Conservation (phyloP, 2,888 invertebrate species). For the Diachrysia chrysitis region DNA sequence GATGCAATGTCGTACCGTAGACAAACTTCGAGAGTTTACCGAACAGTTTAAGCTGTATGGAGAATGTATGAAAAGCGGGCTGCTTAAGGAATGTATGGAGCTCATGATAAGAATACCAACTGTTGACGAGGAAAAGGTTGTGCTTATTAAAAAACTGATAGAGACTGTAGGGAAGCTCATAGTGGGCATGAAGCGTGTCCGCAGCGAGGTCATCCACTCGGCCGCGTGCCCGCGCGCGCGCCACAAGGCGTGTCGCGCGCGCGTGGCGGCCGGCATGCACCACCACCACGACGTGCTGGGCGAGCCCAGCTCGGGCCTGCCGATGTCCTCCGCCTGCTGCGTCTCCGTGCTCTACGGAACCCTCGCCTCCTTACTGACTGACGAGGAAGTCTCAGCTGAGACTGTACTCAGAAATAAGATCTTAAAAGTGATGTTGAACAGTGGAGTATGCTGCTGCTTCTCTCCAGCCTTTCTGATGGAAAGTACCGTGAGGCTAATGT, state of each 20-base stretch:
- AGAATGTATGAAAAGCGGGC: slow-evolving; percentile 89
- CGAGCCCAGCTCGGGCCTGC: slow-evolving; percentile 77
- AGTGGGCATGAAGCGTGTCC: slow-evolving; percentile 87
- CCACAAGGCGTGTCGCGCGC: slow-evolving; percentile 85
- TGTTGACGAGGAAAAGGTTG: slow-evolving; percentile 75
- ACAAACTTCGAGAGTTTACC: slow-evolving; percentile 88
- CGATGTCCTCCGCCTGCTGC: slow-evolving; percentile 86
- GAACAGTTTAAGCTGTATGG: slow-evolving; percentile 90
- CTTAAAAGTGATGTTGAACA: slow-evolving; percentile 87
- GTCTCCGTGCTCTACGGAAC: slow-evolving; percentile 89
- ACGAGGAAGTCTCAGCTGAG: slow-evolving; percentile 78
- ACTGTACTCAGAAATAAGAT: slow-evolving; percentile 80
- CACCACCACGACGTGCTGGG: slow-evolving; percentile 90
- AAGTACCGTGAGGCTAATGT: slow-evolving; percentile 84
- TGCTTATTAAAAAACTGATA: slow-evolving; percentile 87
- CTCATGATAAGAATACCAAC: slow-evolving; percentile 87
- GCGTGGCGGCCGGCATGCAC: slow-evolving; percentile 84
- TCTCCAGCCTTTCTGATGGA: slow-evolving; percentile 87
- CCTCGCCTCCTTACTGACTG: slow-evolving; percentile 83
- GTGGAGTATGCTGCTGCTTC: slow-evolving; percentile 91
- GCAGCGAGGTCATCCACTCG: slow-evolving; percentile 89
- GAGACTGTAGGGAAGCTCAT: slow-evolving; percentile 89
- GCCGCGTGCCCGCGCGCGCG: slow-evolving; percentile 85
- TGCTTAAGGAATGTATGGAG: slow-evolving; percentile 88
- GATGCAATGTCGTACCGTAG: slow-evolving; percentile 87